These are phyloP conservation scores for Bicyclus anynana DNA, from an alignment of 1,140 invertebrate genomes.

Conservation along the genomic window DNA sequence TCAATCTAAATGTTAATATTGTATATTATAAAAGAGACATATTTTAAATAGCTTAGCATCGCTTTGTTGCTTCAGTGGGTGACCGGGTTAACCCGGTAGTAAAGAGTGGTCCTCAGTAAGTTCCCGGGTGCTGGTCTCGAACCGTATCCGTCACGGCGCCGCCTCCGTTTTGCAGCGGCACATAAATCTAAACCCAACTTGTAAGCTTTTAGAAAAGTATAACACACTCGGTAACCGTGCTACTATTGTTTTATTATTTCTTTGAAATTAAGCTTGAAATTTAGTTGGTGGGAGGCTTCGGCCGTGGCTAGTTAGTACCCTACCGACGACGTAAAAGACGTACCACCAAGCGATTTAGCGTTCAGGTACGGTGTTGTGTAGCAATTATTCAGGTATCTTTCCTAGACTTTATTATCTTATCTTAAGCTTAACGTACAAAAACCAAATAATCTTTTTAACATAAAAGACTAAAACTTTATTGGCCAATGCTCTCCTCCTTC, in stretches of 20 bases:
- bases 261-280: not conserved
- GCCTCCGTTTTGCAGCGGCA: constrained; percentile 1
- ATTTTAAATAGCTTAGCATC: not conserved
- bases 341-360: too few relatives aligned
- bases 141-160: constrained; percentile 9
- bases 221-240: not conserved
- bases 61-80: not conserved
- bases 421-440: too few relatives aligned
- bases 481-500: too few relatives aligned
- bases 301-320: too few relatives aligned
- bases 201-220: constrained; percentile 5
- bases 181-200: constrained; percentile 8
- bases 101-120: constrained; percentile 4
- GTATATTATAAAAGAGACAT: not conserved
- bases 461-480: too few relatives aligned
- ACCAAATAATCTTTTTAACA: too few relatives aligned
- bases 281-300: too few relatives aligned
- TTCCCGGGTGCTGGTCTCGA: constrained; percentile 1
- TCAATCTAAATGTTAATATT: too few relatives aligned
- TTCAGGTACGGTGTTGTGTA: too few relatives aligned
- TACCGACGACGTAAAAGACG: too few relatives aligned
- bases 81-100: not conserved
- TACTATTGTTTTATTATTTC: not conserved
- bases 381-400: too few relatives aligned
- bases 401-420: too few relatives aligned